phyloP scores from a whole-genome alignment of 1,140 invertebrate genomes.

The Euwallacea similis region DNA sequence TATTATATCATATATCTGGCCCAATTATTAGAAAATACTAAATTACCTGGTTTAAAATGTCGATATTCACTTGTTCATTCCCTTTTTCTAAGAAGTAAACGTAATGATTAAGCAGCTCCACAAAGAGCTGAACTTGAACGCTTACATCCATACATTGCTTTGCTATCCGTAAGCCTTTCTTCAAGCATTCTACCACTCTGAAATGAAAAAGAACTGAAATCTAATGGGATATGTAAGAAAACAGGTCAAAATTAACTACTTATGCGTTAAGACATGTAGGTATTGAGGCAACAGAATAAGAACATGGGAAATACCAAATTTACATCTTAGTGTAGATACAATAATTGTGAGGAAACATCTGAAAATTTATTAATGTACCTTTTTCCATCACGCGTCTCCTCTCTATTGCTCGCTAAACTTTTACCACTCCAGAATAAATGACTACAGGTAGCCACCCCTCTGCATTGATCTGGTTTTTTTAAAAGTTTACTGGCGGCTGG shows the following conservation, averaged over 20 bases:
- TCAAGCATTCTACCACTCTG: constrained; percentile 88
- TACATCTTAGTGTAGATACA: no score
- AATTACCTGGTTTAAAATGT: constrained; percentile 35
- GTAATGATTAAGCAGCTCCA: constrained; percentile 93
- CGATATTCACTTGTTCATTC: constrained; percentile 71
- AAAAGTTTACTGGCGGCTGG: constrained; percentile 92
- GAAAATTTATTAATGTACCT: constrained; percentile 22
- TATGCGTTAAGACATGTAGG: no score
- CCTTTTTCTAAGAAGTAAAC: constrained; percentile 93
- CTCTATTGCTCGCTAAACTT: constrained; percentile 64
- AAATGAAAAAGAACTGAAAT: constrained; percentile 6
- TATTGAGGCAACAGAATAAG: no score
- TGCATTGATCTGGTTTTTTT: constrained; percentile 96
- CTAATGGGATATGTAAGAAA: no score
- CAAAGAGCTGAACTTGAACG: constrained; percentile 93
- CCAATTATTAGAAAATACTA: constrained; percentile 3
- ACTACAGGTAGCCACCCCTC: constrained; percentile 87
- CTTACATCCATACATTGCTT: constrained; percentile 97
- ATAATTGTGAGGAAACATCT: no score
- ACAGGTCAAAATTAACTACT: no score
- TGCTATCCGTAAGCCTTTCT: constrained; percentile 92
- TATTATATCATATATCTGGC: not conserved
- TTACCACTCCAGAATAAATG: constrained; percentile 97
- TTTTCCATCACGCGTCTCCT: constrained; percentile 86
- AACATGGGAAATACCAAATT: no score